phyloP scores from a whole-genome alignment of 2,797 vertebrate genomes.

The Orestias chungarensis region DNA sequence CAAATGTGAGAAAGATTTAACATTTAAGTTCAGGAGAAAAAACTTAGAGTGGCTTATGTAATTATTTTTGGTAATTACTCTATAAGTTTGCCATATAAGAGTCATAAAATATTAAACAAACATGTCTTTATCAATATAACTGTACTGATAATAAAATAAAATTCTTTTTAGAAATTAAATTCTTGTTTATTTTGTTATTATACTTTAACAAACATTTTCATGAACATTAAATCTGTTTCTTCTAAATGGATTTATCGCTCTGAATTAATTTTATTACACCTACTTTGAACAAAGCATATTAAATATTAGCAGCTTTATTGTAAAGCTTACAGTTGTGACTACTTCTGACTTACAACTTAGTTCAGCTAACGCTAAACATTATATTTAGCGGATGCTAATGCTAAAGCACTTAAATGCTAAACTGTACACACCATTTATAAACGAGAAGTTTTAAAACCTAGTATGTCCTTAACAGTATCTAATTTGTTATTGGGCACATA shows the following conservation, averaged over 20 bases:
- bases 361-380: too few species aligned
- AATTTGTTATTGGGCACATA: too few species aligned
- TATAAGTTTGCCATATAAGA: background rate
- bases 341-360: too few species aligned
- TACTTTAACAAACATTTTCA: background rate
- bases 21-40: background rate
- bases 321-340: too few species aligned
- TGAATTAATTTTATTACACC: background rate
- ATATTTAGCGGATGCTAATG: too few species aligned
- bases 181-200: background rate
- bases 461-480: too few species aligned
- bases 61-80: too few species aligned
- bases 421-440: too few species aligned
- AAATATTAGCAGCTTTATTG: background rate
- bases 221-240: background rate
- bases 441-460: too few species aligned
- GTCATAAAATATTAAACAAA: background rate
- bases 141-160: background rate
- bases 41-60: too few species aligned
- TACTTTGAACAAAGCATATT: background rate
- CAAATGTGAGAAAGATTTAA: background rate
- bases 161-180: background rate
- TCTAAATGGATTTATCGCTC: background rate
- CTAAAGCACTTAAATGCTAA: too few species aligned
- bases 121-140: background rate